Base-by-base conservation (phyloP, 2,888 invertebrate genomes). In the Rhimphoctona megacephalus region DNA sequence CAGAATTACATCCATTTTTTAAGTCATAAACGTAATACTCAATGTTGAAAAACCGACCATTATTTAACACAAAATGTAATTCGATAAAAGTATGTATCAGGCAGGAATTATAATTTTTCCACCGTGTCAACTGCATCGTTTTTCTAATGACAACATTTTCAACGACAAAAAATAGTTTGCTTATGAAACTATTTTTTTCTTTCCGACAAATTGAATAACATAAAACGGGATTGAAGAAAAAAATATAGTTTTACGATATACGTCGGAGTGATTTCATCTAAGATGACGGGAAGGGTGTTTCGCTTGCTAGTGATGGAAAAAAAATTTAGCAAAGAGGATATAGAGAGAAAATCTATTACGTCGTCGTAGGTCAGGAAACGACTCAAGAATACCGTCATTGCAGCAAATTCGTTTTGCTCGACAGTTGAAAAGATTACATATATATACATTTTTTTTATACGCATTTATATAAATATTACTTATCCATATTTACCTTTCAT, bases 381-480 rank as follows among this genome's bases (percentile, higher is more conserved):
- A 25, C 46, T 69, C 30, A 54, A 72, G 61, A 52, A 39, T 66
- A 69, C 49, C 54, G 77, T 72, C 77, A 57, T 81, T 81, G 69
- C 66, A 64, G 77, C 30, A 57, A 73, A 77, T 85, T 33, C 78
- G 81, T 66, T 81, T 73, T 66, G 70, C 66, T 57, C 64, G 66
- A 85, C 73, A 66, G 77, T 77, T 78, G 64, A 67, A 73, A 64
- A 77, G 46, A 39, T 79, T 7, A 33, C 57, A 36, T 30, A 5
- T 22, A n/a, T 9, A 19, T 43, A n/a, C n/a, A n/a, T 39, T 17
- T 43, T 61, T 25, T 30, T 9, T 67, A 25, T 14, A 57, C 57
- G 14, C 5, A 25, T 57, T 54, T 36, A 36, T 36, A 36, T 36
- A 54, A 7, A 54, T 8, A 54, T 2, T 43, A 14, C 3, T 0